phyloP scores from a whole-genome alignment of 2,888 invertebrate genomes.

The Heliconius sara region DNA sequence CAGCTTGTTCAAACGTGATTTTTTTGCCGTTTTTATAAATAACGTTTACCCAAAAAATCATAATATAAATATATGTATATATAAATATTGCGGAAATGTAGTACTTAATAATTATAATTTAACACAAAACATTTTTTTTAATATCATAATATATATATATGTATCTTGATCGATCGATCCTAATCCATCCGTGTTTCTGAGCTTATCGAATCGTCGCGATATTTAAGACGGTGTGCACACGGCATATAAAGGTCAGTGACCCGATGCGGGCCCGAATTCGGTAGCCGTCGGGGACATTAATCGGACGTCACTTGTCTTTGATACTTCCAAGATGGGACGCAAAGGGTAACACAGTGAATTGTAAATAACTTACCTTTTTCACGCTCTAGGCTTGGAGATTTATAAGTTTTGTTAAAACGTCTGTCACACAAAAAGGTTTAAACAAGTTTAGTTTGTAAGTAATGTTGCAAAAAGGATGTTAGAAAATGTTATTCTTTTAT shows the following conservation, averaged over 20 bases:
- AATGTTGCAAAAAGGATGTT: background rate
- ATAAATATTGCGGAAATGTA: too few relatives aligned
- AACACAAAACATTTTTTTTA: background rate
- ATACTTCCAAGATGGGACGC: conserved; percentile 54
- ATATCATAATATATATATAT: background rate
- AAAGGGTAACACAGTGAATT: conserved; percentile 47
- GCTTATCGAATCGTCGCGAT: conserved; percentile 63
- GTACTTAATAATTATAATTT: background rate
- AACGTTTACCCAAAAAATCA: too few relatives aligned
- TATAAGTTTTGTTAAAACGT: conserved; percentile 6
- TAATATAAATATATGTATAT: too few relatives aligned
- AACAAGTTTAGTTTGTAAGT: background rate
- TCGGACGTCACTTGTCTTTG: conserved; percentile 67
- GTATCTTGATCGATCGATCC: conserved; percentile 45
- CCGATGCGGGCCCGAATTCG: conserved; percentile 75
- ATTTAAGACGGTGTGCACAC: conserved; percentile 59
- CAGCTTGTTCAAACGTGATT: too few relatives aligned
- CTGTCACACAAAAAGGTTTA: background rate
- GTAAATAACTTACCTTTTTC: conserved; percentile 36
- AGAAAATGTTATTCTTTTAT: background rate
- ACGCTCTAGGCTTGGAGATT: conserved; percentile 9
- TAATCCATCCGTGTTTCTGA: conserved; percentile 49
- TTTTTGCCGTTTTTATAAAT: too few relatives aligned
- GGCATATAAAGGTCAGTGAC: conserved; percentile 64
- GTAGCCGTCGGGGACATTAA: conserved; percentile 71